phyloP scores from a whole-genome alignment of 2,888 invertebrate genomes.

The Rotaria sp. region DNA sequence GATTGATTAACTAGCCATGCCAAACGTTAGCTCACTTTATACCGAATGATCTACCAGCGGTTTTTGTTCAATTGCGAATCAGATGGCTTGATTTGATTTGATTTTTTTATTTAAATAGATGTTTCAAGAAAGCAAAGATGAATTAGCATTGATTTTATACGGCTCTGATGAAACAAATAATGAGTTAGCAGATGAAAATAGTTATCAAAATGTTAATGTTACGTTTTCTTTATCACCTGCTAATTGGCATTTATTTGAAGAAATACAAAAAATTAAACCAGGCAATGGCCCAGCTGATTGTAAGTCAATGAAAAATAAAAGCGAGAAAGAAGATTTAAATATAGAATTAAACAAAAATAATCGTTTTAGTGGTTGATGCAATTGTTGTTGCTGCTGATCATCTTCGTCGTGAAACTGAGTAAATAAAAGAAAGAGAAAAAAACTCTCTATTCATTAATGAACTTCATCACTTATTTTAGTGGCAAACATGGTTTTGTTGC shows the following conservation, averaged over 20 bases:
- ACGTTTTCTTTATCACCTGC: slow-evolving; percentile 59
- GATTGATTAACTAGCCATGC: too few species aligned
- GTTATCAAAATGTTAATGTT: slow-evolving; percentile 62
- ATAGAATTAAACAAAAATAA: not conserved
- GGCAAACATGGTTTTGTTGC: slow-evolving; percentile 55
- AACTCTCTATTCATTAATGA: slow-evolving; percentile 44
- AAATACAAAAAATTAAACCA: slow-evolving; percentile 50
- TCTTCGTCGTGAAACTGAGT: slow-evolving; percentile 54
- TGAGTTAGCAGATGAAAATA: slow-evolving; percentile 52
- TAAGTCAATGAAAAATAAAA: slow-evolving; percentile 46
- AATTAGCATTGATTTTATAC: slow-evolving; percentile 63
- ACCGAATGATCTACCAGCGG: too few species aligned
- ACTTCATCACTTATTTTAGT: slow-evolving; percentile 44
- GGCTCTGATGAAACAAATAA: slow-evolving; percentile 63
- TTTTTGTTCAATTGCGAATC: too few species aligned
- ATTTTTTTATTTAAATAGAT: slow-evolving; percentile 56
- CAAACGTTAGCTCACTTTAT: too few species aligned
- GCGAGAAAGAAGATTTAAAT: not conserved
- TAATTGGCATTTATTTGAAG: slow-evolving; percentile 62
- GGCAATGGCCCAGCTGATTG: slow-evolving; percentile 63
- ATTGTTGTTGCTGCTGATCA: slow-evolving; percentile 55
- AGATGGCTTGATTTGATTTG: not conserved
- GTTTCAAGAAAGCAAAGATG: slow-evolving; percentile 64
- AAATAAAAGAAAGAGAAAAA: slow-evolving; percentile 57
- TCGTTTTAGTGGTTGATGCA: slow-evolving; percentile 52